These are phyloP conservation scores for Andinoacara biseriatus DNA, from an alignment of 2,113 vertebrate species.

Conservation along the genomic window DNA sequence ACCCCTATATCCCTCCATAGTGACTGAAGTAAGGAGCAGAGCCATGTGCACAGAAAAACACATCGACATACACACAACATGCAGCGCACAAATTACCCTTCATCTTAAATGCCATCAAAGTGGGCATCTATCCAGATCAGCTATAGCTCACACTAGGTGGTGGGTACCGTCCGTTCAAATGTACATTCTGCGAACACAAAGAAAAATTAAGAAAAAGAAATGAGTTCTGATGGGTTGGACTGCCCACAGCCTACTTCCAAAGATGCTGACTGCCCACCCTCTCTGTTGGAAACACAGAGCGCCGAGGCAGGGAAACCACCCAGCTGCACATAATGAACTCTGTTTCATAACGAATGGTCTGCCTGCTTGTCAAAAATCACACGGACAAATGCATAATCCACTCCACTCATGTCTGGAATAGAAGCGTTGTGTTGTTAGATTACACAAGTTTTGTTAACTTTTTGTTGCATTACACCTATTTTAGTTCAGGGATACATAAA, in stretches of 20 bases:
- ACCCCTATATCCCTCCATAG: constrained; percentile 47
- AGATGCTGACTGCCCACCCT: not conserved
- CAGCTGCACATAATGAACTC: not conserved
- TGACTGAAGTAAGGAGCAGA: constrained; percentile 30
- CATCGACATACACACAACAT: constrained; percentile 4
- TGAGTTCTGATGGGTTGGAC: not conserved
- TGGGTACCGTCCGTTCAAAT: not conserved
- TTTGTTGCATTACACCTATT: not conserved
- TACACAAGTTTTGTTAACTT: not conserved
- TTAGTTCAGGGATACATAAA: not conserved
- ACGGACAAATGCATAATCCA: not conserved
- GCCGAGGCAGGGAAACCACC: constrained; percentile 1
- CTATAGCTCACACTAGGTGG: not conserved
- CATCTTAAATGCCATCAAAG: constrained; percentile 23
- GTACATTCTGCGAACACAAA: not conserved
- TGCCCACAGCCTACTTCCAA: not conserved
- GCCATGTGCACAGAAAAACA: not conserved
- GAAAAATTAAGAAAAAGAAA: not conserved
- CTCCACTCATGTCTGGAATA: not conserved
- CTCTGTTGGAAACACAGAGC: not conserved
- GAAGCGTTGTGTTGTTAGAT: not conserved
- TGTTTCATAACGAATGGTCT: not conserved
- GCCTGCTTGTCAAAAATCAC: not conserved
- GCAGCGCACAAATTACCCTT: constrained; percentile 13
- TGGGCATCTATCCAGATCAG: not conserved